These are phyloP conservation scores for Melanotaenia parkinsoni DNA, from an alignment of 2,797 vertebrate genomes.

Conservation along the genomic window DNA sequence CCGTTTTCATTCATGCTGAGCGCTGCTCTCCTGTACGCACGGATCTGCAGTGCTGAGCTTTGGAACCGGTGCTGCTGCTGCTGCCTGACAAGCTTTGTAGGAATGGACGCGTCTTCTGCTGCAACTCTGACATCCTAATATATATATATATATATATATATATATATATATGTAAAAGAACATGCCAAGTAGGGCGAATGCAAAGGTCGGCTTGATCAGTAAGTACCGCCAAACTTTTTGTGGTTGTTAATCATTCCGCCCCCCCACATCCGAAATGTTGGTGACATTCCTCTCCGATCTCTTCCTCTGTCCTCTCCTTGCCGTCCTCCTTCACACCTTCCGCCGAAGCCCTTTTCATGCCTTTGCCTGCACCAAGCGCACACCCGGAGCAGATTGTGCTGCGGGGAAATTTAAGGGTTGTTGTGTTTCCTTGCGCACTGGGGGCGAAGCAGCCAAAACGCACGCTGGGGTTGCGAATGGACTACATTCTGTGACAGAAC, in stretches of 20 bases:
- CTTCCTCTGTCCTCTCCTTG: conserved; percentile 9
- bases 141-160: conserved; percentile 50
- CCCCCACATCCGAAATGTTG: conserved; percentile 37
- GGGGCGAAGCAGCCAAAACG: conserved; percentile 23
- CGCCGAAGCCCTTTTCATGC: conserved; percentile 12
- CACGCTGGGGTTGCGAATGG: conserved; percentile 45
- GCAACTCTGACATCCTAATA: conserved; percentile 70
- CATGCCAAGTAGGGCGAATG: conserved; percentile 75
- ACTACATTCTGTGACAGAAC: conserved; percentile 13
- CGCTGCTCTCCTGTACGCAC: conserved; percentile 74
- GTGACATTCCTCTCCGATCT: conserved; percentile 47
- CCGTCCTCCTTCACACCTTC: not conserved
- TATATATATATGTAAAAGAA: conserved; percentile 12
- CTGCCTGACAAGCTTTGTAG: conserved; percentile 43
- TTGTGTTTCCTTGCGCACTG: conserved; percentile 30
- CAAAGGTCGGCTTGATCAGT: conserved; percentile 75
- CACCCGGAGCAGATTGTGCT: conserved; percentile 17
- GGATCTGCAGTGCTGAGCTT: conserved; percentile 70
- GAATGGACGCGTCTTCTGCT: conserved; percentile 68
- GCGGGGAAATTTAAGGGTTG: conserved; percentile 9
- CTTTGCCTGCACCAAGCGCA: not conserved
- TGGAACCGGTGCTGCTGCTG: conserved; percentile 47
- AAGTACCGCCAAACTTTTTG: conserved; percentile 79
- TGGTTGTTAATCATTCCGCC: conserved; percentile 20
- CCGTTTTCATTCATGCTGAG: conserved; percentile 76